Evolutionary conservation across 1,140 invertebrate genomes (phyloP), one percentile per base, ranked within the genome.

Genomic region (Whitmania pigra): DNA sequence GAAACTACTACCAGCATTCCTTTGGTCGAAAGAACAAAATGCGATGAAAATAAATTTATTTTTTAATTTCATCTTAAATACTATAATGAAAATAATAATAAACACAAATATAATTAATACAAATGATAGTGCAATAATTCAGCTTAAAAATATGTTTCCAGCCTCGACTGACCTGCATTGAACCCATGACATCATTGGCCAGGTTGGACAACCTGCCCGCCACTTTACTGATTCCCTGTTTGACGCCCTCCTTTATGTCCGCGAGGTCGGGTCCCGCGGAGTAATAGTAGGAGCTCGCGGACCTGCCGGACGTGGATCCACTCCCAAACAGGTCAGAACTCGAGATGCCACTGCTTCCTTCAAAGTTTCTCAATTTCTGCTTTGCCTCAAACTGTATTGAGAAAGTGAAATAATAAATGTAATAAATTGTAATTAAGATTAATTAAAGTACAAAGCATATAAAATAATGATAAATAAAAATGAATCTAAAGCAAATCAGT

Each of bases 201-300:
- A 98, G 83, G 73, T 88, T 92, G 76, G 94, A 96, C 18, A 99
- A 82, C 78, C 90, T 89, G 7, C 92, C 94, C 43, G 95, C 94
- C 72, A 98, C 94, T 85, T 94, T 96, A 72, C 90, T 93, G 49
- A 63, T 63, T 71, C 95, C 94, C 82, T 94, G 90, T 76, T 89
- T 88, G 11, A 99, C 93, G 76, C 92, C 93, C 83, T 99, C 95
- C 80, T 91, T 92, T 0, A 99, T 92, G 79, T 97, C 94, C 75
- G 95, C 91, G 67, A 98, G 86, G 81, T 93, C 90, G 2, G 90
- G 89, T 17, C 88, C 84, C 80, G 84, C 79, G 40, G 22, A 22
- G 40, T 68, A 75, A 73, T 69, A 76, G 70, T 60, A 73, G 66
- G 63, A 69, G 67, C 60, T 71, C 71, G 75, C 75, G 27, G 66